These are phyloP conservation scores for Ochropleura plecta DNA, from an alignment of 2,888 invertebrate genomes.

Conservation along the genomic window DNA sequence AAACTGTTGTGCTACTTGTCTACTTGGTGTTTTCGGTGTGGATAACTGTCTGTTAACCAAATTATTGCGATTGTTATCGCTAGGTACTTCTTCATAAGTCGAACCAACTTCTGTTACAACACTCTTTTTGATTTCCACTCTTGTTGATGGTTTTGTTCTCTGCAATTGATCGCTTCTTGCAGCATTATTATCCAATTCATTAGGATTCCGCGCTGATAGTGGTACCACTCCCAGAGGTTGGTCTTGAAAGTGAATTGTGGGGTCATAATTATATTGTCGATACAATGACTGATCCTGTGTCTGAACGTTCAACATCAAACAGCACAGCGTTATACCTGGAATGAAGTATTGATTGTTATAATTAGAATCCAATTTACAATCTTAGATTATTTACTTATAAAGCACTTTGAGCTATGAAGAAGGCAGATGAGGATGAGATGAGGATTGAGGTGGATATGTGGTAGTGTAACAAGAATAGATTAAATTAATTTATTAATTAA, in stretches of 20 bases:
- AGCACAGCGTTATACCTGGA: conserved; percentile 61
- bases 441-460: too few relatives aligned
- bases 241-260: conserved; percentile 64
- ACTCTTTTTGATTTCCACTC: conserved; percentile 51
- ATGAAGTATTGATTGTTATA: conserved; percentile 29
- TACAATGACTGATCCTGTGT: conserved; percentile 36
- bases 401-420: too few relatives aligned
- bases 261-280: conserved; percentile 26
- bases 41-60: conserved; percentile 8
- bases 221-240: conserved; percentile 22
- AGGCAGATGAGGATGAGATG: too few relatives aligned
- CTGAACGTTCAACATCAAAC: conserved; percentile 50
- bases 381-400: background rate
- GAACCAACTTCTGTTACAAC: conserved; percentile 35
- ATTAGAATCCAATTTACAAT: background rate
- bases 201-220: background rate
- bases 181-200: conserved; percentile 5
- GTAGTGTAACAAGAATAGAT: too few relatives aligned
- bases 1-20: background rate
- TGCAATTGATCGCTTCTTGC: background rate
- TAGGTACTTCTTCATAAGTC: conserved; percentile 6
- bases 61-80: background rate
- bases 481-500: too few relatives aligned
- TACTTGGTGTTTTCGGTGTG: background rate
- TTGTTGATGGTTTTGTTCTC: background rate